Conservation (phyloP, 2,888 invertebrate genomes). For the Athalia cordata region DNA sequence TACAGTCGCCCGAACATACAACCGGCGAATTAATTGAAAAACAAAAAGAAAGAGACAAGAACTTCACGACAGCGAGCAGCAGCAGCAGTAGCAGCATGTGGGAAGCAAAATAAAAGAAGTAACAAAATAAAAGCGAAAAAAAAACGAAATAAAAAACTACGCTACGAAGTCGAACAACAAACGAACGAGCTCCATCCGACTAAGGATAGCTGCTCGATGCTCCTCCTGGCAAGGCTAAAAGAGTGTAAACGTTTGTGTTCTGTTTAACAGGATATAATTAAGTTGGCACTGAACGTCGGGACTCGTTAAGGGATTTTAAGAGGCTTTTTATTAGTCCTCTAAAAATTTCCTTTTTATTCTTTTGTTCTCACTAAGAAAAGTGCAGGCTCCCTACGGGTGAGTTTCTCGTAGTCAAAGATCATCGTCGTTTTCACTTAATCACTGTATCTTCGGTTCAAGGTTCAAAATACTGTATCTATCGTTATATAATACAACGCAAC, state of each 20-base stretch:
- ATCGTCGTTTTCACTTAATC: too few species aligned
- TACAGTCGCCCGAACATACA: not conserved
- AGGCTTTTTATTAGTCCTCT: slow-evolving; percentile 52
- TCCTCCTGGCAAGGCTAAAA: too few species aligned
- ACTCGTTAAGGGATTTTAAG: slow-evolving; percentile 55
- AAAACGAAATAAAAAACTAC: slow-evolving; percentile 24
- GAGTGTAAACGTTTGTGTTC: slow-evolving; percentile 45
- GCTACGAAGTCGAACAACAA: slow-evolving; percentile 20
- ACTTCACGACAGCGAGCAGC: not conserved
- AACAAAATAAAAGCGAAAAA: not conserved
- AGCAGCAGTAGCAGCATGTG: not conserved
- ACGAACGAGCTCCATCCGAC: slow-evolving; percentile 17
- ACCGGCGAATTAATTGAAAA: slow-evolving; percentile 32
- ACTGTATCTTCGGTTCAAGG: too few species aligned
- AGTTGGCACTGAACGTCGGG: slow-evolving; percentile 45
- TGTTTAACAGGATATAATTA: slow-evolving; percentile 46
- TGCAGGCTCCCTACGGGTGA: not conserved
- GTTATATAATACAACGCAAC: too few species aligned
- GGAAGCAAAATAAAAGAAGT: too few species aligned
- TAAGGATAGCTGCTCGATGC: not conserved
- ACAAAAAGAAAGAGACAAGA: slow-evolving; percentile 4
- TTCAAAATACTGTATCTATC: too few species aligned
- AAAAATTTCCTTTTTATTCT: slow-evolving; percentile 4
- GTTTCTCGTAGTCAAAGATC: too few species aligned
- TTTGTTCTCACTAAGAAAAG: slow-evolving; percentile 19